These are phyloP conservation scores for Tortrix viridana DNA, from an alignment of 2,888 invertebrate genomes.

Conservation along the genomic window DNA sequence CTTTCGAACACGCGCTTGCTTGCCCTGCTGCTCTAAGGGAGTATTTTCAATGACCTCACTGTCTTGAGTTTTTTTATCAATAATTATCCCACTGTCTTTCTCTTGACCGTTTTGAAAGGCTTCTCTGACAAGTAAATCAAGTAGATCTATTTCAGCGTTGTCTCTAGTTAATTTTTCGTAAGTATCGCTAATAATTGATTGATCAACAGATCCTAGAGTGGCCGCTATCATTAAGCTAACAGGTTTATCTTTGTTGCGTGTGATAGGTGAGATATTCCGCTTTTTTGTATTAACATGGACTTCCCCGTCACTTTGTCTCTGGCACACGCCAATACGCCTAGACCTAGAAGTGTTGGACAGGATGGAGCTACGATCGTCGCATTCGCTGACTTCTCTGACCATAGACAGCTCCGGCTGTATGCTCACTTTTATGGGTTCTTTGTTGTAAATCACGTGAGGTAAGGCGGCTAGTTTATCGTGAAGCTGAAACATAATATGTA, in stretches of 20 bases:
- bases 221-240: constrained; percentile 58
- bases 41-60: constrained; percentile 55
- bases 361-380: constrained; percentile 50
- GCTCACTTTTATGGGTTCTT: constrained; percentile 54
- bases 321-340: constrained; percentile 49
- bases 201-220: constrained; percentile 57
- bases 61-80: constrained; percentile 46
- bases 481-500: constrained; percentile 57
- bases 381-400: constrained; percentile 63
- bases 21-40: constrained; percentile 41
- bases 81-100: constrained; percentile 52
- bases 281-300: constrained; percentile 22
- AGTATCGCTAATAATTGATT: constrained; percentile 61
- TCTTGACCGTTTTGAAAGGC: constrained; percentile 51
- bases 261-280: constrained; percentile 46
- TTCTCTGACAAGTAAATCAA: constrained; percentile 62
- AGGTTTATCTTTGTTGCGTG: constrained; percentile 44
- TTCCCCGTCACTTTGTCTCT: constrained; percentile 53
- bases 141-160: constrained; percentile 55
- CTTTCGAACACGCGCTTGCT: constrained; percentile 17
- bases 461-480: constrained; percentile 62
- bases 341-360: constrained; percentile 46
- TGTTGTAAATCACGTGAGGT: constrained; percentile 56
- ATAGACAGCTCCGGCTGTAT: constrained; percentile 58
- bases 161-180: constrained; percentile 53